Percentiles rank a stretch among this genome's conserved stretches.
Evolutionary conservation across 2,113 vertebrate species (phyloP).

Genomic region (Ranitomeya imitator): DNA sequence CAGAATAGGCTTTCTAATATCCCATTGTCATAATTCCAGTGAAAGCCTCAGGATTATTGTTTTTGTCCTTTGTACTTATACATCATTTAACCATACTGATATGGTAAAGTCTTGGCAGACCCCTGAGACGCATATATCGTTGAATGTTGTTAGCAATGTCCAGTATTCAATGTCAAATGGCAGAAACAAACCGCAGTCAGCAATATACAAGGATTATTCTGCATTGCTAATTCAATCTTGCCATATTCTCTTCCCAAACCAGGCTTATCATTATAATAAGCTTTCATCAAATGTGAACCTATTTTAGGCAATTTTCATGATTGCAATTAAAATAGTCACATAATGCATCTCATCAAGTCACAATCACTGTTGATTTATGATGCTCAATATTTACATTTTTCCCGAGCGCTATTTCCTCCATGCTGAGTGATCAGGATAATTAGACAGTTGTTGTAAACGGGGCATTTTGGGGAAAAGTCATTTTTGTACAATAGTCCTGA

Average conservation of each 20-base stretch:
- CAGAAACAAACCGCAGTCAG: background rate
- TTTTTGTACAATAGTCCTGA: background rate
- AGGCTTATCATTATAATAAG: background rate
- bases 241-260: background rate
- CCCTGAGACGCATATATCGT: background rate
- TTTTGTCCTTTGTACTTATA: background rate
- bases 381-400: conserved; percentile 10
- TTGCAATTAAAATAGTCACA: conserved; percentile 21
- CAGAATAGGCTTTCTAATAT: too few relatives aligned
- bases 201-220: background rate
- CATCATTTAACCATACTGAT: background rate
- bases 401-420: background rate
- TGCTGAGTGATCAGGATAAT: conserved; percentile 7
- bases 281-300: conserved; percentile 7
- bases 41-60: background rate
- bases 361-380: conserved; percentile 27
- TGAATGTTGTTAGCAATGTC: background rate
- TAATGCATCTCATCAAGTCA: conserved; percentile 5
- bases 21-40: background rate
- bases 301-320: conserved; percentile 20
- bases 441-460: background rate
- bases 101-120: background rate
- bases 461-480: background rate
- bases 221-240: background rate
- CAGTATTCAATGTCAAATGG: background rate